Evolutionary conservation across 1,140 invertebrate species (phyloP).

Genomic region (Caerostris darwini): DNA sequence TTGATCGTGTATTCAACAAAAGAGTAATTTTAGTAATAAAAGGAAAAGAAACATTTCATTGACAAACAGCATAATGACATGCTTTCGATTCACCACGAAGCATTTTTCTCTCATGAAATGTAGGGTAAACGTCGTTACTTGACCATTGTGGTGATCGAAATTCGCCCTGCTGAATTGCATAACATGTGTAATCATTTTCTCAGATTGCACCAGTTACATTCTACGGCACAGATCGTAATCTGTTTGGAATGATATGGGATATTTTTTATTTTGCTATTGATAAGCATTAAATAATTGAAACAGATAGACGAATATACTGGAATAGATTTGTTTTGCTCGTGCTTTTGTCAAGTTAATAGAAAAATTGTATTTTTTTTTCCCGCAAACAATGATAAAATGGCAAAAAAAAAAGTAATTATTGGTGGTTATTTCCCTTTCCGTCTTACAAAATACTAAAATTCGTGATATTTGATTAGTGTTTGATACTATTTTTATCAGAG

Average conservation of each 20-base stretch:
- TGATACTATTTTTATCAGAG: not conserved
- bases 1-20: not conserved
- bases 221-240: too few species aligned
- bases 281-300: too few species aligned
- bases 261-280: too few species aligned
- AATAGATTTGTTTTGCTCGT: not conserved
- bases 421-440: not conserved
- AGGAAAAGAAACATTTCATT: slow-evolving; percentile 3
- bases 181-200: not conserved
- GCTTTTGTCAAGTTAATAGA: not conserved
- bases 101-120: not conserved
- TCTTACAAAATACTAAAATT: not conserved
- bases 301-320: too few species aligned
- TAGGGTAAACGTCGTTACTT: slow-evolving; percentile 7
- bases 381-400: not conserved
- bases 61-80: slow-evolving; percentile 23
- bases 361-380: not conserved
- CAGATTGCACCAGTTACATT: too few species aligned
- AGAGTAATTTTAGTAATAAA: slow-evolving; percentile 3
- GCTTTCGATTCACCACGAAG: not conserved
- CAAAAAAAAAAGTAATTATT: not conserved
- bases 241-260: too few species aligned
- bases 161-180: not conserved
- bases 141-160: not conserved
- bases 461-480: not conserved